Evolutionary conservation across 2,113 vertebrate genomes (phyloP).

Genomic region (Tupaia chinensis): DNA sequence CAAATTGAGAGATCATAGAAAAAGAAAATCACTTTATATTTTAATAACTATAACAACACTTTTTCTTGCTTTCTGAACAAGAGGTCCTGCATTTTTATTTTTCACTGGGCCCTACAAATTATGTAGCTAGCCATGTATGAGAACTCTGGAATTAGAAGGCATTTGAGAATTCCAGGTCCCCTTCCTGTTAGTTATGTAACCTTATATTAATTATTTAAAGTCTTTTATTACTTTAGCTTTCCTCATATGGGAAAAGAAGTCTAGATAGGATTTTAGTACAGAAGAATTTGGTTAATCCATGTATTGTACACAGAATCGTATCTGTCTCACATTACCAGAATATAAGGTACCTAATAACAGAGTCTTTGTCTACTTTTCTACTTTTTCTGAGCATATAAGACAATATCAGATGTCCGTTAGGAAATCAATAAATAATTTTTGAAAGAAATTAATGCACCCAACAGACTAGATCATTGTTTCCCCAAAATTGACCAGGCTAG

Average conservation of each 20-base stretch:
- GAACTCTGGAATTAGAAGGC: neutral
- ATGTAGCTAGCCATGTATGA: neutral
- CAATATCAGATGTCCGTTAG: neutral
- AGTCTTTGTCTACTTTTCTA: neutral
- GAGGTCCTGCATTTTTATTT: neutral
- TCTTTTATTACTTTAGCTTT: slow-evolving; percentile 1
- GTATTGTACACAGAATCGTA: neutral
- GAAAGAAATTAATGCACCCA: neutral
- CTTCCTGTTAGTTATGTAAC: neutral
- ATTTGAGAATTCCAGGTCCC: neutral
- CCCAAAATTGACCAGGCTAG: neutral
- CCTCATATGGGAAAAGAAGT: neutral
- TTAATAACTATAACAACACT: neutral
- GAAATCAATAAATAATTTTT: neutral
- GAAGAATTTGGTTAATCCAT: neutral
- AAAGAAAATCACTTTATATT: neutral
- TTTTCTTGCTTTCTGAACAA: neutral
- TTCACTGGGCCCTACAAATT: neutral
- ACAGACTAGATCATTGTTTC: neutral
- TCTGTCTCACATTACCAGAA: neutral
- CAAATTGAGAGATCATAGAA: neutral
- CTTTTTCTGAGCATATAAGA: neutral
- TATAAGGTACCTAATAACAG: neutral
- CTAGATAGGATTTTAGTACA: neutral
- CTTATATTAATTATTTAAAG: slow-evolving; percentile 55